Conservation (phyloP, 2,888 invertebrate genomes). For the Heliconius erato region DNA sequence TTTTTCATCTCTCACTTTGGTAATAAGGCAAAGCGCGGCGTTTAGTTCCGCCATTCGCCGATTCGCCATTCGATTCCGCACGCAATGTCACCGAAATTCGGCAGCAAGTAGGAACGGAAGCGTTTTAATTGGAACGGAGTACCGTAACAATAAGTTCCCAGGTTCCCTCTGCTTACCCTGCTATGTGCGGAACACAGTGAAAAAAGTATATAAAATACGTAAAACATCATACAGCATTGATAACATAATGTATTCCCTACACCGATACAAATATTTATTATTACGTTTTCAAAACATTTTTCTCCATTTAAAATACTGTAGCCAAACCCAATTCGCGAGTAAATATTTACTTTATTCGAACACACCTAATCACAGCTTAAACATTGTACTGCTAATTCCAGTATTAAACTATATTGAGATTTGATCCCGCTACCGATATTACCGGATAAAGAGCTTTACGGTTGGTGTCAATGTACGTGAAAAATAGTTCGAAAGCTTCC, state of each 20-base stretch:
- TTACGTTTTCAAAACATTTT: not conserved
- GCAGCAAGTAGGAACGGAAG: too few species aligned
- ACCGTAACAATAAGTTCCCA: too few species aligned
- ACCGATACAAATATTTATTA: not conserved
- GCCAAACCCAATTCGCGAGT: not conserved
- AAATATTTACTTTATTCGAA: slow-evolving; percentile 7
- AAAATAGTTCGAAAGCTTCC: slow-evolving; percentile 24
- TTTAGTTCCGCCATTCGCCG: too few species aligned
- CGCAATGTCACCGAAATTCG: too few species aligned
- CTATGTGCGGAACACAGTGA: too few species aligned
- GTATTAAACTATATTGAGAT: slow-evolving; percentile 34
- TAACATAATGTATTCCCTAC: too few species aligned
- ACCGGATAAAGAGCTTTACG: slow-evolving; percentile 40
- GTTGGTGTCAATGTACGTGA: slow-evolving; percentile 37
- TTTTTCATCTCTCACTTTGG: not conserved
- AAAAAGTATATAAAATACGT: too few species aligned
- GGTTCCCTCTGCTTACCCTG: too few species aligned
- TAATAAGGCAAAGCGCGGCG: too few species aligned
- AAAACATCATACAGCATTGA: too few species aligned
- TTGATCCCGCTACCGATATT: slow-evolving; percentile 39
- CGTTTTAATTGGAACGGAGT: too few species aligned
- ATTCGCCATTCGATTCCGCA: too few species aligned
- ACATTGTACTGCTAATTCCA: slow-evolving; percentile 32
- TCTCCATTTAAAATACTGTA: not conserved
- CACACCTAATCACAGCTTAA: slow-evolving; percentile 28